These are phyloP conservation scores for Trachelus tabidus DNA, from an alignment of 2,888 invertebrate species.

Conservation along the genomic window DNA sequence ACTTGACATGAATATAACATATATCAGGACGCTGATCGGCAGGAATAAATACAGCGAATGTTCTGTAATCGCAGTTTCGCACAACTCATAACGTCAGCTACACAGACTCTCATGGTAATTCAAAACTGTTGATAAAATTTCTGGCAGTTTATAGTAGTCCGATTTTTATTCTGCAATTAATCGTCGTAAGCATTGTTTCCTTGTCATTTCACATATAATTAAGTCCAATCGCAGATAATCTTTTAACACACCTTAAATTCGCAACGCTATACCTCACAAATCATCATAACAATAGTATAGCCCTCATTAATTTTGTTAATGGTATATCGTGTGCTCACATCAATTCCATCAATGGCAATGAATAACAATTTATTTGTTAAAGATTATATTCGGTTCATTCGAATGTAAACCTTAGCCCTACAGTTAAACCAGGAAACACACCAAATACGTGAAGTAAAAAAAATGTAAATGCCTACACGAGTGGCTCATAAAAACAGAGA, in stretches of 20 bases:
- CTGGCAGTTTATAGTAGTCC: background rate
- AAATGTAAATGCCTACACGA: conserved; percentile 28
- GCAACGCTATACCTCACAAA: background rate
- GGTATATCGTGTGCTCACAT: conserved; percentile 45
- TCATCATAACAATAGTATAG: background rate
- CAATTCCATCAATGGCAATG: conserved; percentile 62
- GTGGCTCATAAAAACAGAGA: conserved; percentile 16
- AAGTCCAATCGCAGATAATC: background rate
- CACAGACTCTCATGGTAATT: background rate
- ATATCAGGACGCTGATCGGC: background rate
- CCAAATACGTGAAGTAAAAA: conserved; percentile 31
- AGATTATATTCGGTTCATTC: conserved; percentile 30
- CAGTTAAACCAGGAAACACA: conserved; percentile 36
- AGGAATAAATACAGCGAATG: background rate
- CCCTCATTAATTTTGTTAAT: conserved; percentile 26
- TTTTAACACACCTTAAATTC: background rate
- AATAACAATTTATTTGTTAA: conserved; percentile 26
- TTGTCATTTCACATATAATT: background rate
- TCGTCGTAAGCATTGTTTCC: background rate
- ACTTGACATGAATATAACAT: background rate
- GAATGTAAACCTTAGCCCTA: conserved; percentile 34
- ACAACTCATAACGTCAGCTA: background rate
- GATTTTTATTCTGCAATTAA: background rate
- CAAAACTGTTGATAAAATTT: background rate
- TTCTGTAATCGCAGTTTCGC: background rate